Percentiles rank a stretch among this genome's conserved stretches.
Evolutionary conservation across 2,888 invertebrate genomes (phyloP).

Genomic region (Euplagia quadripunctaria): DNA sequence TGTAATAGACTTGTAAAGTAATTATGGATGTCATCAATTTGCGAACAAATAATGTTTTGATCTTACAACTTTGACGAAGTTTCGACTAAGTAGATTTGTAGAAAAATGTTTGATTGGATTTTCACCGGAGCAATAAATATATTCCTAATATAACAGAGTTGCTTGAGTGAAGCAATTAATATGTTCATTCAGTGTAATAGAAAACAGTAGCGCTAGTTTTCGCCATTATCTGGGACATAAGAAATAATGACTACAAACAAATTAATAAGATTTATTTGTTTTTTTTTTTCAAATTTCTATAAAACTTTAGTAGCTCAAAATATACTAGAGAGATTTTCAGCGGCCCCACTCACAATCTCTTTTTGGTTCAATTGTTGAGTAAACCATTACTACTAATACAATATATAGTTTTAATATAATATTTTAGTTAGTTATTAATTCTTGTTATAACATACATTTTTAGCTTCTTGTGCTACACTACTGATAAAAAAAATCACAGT

Average conservation of each 20-base stretch:
- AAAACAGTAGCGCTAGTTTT: background rate
- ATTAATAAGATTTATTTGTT: no score
- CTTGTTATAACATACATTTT: no score
- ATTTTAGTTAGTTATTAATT: no score
- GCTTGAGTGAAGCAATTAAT: background rate
- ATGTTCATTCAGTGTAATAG: background rate
- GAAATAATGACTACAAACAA: background rate
- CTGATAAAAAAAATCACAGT: no score
- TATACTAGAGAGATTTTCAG: no score
- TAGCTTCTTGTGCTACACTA: no score
- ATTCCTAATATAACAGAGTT: background rate
- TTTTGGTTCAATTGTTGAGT: no score
- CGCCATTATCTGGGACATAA: background rate
- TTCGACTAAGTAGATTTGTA: constrained; percentile 16
- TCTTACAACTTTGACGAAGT: constrained; percentile 26
- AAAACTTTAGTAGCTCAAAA: no score
- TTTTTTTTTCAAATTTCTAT: no score
- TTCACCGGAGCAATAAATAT: background rate
- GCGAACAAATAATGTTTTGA: constrained; percentile 40
- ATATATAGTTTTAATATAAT: no score
- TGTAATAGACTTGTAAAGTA: constrained; percentile 47
- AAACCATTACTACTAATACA: no score
- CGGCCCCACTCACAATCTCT: no score
- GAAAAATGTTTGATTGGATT: constrained; percentile 14
- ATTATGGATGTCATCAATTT: constrained; percentile 43